phyloP scores from a whole-genome alignment of 2,113 vertebrate species.

The Butorides virescens region DNA sequence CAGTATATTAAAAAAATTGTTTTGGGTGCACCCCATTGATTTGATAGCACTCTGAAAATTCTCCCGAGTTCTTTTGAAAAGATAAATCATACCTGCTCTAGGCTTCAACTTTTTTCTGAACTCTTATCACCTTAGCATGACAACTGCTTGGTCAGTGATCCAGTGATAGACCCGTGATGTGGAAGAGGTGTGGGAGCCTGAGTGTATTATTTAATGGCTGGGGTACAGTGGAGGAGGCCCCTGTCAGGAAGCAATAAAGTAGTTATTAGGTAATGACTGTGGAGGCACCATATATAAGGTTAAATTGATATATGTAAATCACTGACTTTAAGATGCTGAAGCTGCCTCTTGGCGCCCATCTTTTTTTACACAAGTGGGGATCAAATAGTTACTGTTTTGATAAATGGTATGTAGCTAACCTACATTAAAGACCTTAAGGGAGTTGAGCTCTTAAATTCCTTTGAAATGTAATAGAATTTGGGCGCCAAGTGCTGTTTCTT shows the following conservation, averaged over 20 bases:
- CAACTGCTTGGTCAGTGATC: slow-evolving; percentile 31
- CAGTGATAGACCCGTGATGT: not conserved
- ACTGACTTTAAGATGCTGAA: slow-evolving; percentile 2
- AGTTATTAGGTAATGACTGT: slow-evolving; percentile 37
- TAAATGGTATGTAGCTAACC: slow-evolving; percentile 1
- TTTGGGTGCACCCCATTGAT: not conserved
- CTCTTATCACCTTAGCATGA: not conserved
- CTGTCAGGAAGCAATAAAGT: slow-evolving; percentile 56
- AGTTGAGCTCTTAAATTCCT: slow-evolving; percentile 12
- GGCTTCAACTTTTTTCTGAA: not conserved
- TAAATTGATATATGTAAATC: slow-evolving; percentile 50
- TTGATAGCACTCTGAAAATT: not conserved
- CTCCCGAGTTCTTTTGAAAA: not conserved
- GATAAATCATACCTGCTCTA: not conserved
- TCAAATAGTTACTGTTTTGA: slow-evolving; percentile 46
- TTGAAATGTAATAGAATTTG: slow-evolving; percentile 25
- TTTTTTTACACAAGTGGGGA: slow-evolving; percentile 7
- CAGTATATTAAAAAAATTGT: not conserved
- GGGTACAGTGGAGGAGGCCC: slow-evolving; percentile 21
- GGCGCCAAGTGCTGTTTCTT: not conserved
- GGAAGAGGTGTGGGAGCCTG: not conserved
- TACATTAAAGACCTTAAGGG: slow-evolving; percentile 22
- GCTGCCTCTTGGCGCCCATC: slow-evolving; percentile 30
- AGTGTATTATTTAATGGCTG: not conserved
- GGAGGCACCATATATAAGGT: not conserved